Evolutionary conservation across 2,888 invertebrate genomes (phyloP), one percentile per base, ranked within the genome.

Genomic region (Reticulitermes lucifugus): DNA sequence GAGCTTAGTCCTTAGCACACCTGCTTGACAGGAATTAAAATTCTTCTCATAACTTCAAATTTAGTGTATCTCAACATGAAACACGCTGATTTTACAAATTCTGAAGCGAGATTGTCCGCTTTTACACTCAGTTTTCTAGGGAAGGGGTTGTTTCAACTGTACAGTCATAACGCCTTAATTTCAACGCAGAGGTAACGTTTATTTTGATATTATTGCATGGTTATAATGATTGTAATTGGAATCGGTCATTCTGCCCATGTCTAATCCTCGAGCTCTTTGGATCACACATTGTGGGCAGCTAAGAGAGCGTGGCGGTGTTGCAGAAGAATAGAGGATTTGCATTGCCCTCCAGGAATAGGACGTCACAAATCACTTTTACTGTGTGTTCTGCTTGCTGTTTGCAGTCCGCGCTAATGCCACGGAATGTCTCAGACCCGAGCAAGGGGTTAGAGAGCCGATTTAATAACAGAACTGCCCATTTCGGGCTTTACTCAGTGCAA

Each of bases 331-430:
- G 90, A 89, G 91, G 91, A 90, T 91, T 91, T 90, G 91, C 90
- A 90, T 90, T 75, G 59, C 83, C 43, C 83, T 41, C 60, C 59
- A 55, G 35, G 75, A 83, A 83, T 41, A 59, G 51, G 21, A 75
- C 51, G 90, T 90, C 91, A 91, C 91, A 91, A 91, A 91, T 91
- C 91, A 91, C 91, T 91, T 91, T 91, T 91, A 91, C 85, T 85
- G 75, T 51, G 73, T 81, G 65, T 60, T 79, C 79, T 80, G 73
- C 80, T 25, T 80, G 60, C 71, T 84, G 80, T 85, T 73, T 82
- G 85, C 80, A 59, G 79, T 91, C 91, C 90, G 88, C 87, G 87
- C 88, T 89, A 89, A 88, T 88, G 88, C 89, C 88, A 85, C 87
- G 87, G 87, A 88, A 88, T 89, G 89, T 89, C 89, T 89, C 88